Conservation (phyloP, 1,140 invertebrate species). For the Drosophila lowei region DNA sequence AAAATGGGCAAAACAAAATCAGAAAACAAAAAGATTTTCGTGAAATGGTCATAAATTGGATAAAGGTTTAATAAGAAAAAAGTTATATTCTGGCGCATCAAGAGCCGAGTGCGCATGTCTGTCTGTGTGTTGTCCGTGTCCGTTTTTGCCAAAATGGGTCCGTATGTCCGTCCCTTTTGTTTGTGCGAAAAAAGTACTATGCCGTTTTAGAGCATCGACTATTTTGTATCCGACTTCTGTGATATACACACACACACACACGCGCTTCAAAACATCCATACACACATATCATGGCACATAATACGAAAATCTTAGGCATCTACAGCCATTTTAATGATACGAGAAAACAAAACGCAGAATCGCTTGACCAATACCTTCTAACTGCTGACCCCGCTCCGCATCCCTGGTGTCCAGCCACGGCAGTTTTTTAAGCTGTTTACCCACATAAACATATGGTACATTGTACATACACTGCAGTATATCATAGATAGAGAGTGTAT, state of each 20-base stretch:
- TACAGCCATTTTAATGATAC: too few relatives aligned
- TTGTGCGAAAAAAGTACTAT: too few relatives aligned
- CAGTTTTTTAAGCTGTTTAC: conserved; percentile 30
- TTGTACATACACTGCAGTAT: too few relatives aligned
- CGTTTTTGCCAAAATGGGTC: background rate
- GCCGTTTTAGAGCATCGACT: too few relatives aligned
- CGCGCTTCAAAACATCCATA: too few relatives aligned
- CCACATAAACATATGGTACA: conserved; percentile 20
- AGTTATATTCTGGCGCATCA: conserved; percentile 41
- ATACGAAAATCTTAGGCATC: conserved; percentile 72
- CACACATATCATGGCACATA: conserved; percentile 50
- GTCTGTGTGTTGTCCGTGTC: conserved; percentile 20
- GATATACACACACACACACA: too few relatives aligned
- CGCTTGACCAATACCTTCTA: conserved; percentile 71
- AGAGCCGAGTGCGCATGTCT: background rate
- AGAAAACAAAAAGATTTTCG: conserved; percentile 36
- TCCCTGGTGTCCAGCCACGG: background rate
- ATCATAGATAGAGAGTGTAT: conserved; percentile 6
- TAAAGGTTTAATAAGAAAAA: conserved; percentile 40
- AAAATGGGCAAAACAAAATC: conserved; percentile 51
- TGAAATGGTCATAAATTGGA: conserved; percentile 48
- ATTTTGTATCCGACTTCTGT: too few relatives aligned
- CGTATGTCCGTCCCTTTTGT: too few relatives aligned
- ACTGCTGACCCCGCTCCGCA: conserved; percentile 21
- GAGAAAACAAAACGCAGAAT: too few relatives aligned